phyloP scores from a whole-genome alignment of 1,140 invertebrate species.

The Phortica variegata region DNA sequence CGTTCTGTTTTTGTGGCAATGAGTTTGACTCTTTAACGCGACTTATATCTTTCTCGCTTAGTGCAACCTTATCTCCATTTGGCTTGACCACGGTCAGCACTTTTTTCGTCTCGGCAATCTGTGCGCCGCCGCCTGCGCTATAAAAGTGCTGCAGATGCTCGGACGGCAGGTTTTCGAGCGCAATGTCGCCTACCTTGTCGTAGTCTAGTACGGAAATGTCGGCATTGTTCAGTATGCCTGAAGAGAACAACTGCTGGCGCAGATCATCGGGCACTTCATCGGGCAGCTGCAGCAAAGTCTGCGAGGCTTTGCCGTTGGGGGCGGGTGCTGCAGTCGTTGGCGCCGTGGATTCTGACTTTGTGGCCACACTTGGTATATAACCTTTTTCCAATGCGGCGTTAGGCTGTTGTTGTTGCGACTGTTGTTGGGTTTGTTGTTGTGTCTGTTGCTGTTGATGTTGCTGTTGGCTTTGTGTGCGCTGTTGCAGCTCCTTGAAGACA shows the following conservation, averaged over 20 bases:
- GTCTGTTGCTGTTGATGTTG: conserved; percentile 16
- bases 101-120: conserved; percentile 69
- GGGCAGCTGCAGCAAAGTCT: conserved; percentile 66
- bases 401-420: conserved; percentile 13
- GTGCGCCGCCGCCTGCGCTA: conserved; percentile 70
- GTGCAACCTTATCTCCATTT: conserved; percentile 61
- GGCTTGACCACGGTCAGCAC: conserved; percentile 65
- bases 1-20: conserved; percentile 60
- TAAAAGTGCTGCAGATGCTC: conserved; percentile 83
- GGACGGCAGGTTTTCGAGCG: conserved; percentile 78
- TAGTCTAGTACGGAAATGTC: conserved; percentile 84
- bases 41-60: conserved; percentile 59
- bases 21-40: conserved; percentile 56
- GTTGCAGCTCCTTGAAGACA: conserved; percentile 51
- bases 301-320: conserved; percentile 56
- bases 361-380: conserved; percentile 15
- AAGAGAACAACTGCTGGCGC: conserved; percentile 76
- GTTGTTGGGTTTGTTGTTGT: conserved; percentile 14
- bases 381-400: neutral
- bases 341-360: conserved; percentile 3
- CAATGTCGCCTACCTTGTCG: conserved; percentile 84
- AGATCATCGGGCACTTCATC: conserved; percentile 86
- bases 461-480: conserved; percentile 30
- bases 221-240: conserved; percentile 81
- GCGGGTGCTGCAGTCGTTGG: conserved; percentile 34